These are phyloP conservation scores for Sitta carolinensis DNA, from an alignment of 2,797 vertebrate species.

Conservation along the genomic window DNA sequence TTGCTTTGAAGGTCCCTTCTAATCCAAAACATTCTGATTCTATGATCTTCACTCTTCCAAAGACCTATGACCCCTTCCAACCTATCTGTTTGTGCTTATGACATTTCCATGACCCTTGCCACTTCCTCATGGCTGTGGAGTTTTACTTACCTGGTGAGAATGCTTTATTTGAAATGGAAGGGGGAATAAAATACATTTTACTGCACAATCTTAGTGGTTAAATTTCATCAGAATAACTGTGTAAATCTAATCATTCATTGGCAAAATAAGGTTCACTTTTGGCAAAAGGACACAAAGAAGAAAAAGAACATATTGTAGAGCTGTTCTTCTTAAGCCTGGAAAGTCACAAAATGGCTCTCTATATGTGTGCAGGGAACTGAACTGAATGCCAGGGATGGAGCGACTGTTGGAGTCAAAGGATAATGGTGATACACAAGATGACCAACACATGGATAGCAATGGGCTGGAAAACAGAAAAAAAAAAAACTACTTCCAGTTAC, in stretches of 20 bases:
- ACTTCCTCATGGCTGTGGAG: not conserved
- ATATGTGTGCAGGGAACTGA: not conserved
- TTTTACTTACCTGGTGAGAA: not conserved
- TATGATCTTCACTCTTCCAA: not conserved
- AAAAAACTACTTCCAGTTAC: not conserved
- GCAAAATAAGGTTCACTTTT: not conserved
- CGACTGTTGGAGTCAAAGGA: not conserved
- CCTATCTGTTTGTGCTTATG: fast-evolving
- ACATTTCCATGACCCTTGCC: not conserved
- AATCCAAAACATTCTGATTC: not conserved
- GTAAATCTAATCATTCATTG: not conserved
- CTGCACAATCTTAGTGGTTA: not conserved
- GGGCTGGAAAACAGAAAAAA: not conserved
- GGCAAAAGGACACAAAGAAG: not conserved
- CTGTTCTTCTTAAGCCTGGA: not conserved
- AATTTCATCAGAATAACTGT: not conserved
- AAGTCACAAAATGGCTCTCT: not conserved
- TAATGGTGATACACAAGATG: not conserved
- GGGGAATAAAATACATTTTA: not conserved
- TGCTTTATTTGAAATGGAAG: not conserved
- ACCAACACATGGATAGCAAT: not conserved
- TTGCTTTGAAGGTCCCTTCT: not conserved
- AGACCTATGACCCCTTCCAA: not conserved
- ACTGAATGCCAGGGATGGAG: not conserved
- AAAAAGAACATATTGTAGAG: not conserved